Evolutionary conservation across 1,140 invertebrate genomes (phyloP).

Genomic region (Meteorus sp.): DNA sequence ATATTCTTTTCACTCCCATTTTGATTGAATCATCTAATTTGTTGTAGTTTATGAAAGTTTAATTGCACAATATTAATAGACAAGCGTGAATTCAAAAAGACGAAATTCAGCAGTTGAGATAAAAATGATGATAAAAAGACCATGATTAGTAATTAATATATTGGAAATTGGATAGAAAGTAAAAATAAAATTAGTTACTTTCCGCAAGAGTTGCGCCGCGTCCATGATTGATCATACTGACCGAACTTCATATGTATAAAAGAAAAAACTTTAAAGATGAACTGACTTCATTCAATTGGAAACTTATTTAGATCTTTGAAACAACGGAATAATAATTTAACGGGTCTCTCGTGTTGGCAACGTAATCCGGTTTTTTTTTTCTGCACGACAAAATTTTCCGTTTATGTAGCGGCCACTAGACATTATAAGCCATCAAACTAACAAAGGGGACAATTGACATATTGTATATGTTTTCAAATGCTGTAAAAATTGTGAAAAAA

Average conservation of each 20-base stretch:
- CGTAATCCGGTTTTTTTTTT: too few species aligned
- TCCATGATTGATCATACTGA: constrained; percentile 8
- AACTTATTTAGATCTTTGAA: too few species aligned
- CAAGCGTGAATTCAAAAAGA: too few species aligned
- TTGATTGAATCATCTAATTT: too few species aligned
- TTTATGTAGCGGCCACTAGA: constrained; percentile 1
- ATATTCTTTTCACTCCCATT: too few species aligned
- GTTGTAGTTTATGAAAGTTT: too few species aligned
- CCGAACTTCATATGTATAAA: not conserved
- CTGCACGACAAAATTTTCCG: not conserved
- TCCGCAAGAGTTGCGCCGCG: constrained; percentile 25
- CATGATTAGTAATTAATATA: not conserved
- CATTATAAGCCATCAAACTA: constrained; percentile 17
- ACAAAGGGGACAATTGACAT: constrained; percentile 11
- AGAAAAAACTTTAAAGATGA: not conserved
- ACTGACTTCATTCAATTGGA: too few species aligned
- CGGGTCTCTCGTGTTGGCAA: too few species aligned
- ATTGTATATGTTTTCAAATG: not conserved
- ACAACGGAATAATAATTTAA: not conserved
- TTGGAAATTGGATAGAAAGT: constrained; percentile 5
- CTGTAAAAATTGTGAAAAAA: not conserved
- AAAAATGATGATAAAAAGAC: not conserved
- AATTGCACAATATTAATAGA: too few species aligned
- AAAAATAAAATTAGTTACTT: constrained; percentile 16
- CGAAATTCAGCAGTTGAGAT: too few species aligned